Evolutionary conservation across 2,888 invertebrate species (phyloP), one percentile per base, ranked within the genome.

Genomic region (Euplagia quadripunctaria): DNA sequence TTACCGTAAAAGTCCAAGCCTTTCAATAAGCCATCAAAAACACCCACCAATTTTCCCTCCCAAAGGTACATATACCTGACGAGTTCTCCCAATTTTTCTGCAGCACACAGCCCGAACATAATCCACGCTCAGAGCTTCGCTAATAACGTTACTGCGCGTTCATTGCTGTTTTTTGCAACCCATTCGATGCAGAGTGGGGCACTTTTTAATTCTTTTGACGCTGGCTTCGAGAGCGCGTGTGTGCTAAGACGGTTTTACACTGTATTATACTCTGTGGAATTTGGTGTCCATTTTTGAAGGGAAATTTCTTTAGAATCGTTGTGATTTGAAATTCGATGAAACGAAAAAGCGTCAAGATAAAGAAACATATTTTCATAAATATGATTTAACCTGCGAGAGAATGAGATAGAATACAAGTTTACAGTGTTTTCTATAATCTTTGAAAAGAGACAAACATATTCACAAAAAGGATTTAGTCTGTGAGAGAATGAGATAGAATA

Each of bases 171-270:
- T 84, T 85, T 85, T 84, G 74, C 73, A 73, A 20, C 71, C 77
- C 76, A 67, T 75, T 70, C 80, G 79, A 31, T 12, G 71, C 75
- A 46, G 71, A 72, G 74, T 77, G 70, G 74, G 73, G 74, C 69
- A 81, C 84, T 84, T 84, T 84, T 84, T 84, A 84, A 85, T 85
- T 84, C 84, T 84, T 84, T 84, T 84, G 81, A 85, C 82, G 82
- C 83, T 73, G 72, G 74, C 70, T 72, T 74, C 55, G 67, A 58
- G 77, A 72, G 63, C 72, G 46, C 42, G 79, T 75, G 61, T 83
- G 75, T 75, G 66, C 51, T 76, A n/a, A 69, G 79, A 43, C 12
- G 73, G 0, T 3, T 79, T 0, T 49, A 84, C 78, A 81, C 73
- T 78, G 11, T 17, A n/a, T 52, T 9, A 31, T 31, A 31, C 1